Evolutionary conservation across 2,113 vertebrate genomes (phyloP), one percentile per base, ranked within the genome.

Genomic region (Halichoerus grypus): DNA sequence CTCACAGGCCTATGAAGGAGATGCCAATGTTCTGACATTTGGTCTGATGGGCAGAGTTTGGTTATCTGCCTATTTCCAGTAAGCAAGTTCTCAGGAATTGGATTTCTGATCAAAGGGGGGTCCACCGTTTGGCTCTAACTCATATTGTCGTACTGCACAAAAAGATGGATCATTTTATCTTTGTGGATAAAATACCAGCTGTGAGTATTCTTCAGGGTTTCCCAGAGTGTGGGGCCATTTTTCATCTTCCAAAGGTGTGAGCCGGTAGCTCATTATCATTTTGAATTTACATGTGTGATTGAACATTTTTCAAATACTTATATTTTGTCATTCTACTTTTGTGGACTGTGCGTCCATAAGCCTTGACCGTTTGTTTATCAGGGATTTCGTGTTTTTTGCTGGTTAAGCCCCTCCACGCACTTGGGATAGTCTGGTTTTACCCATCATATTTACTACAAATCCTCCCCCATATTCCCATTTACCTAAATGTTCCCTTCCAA

Each of bases 101-200:
- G 76, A 61, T 85, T 71, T 89, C 76, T 87, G n/a, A 67, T 83
- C 36, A 55, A 49, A 87, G 61, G 26, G 19, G 19, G 59, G 55
- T 36, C 63, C 6, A 18, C 10, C 86, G 81, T 93, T 46, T 82
- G 39, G 42, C 33, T n/a, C 71, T n/a, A 51, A 77, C 28, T 92
- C 13, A 12, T 22, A 36, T 0, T 31, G 15, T 57, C 31, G 28
- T 5, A n/a, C 7, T 36, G 24, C 74, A 80, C 1, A 42, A 59
- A 76, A 82, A 89, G 65, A 83, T 28, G 55, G 69, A 74, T 79
- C 36, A 18, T 83, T 79, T 55, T 57, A 39, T 88, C 72, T 97
- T 24, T 61, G 36, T 46, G 36, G 36, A 36, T 36, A 36, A 36
- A 36, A 86, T 4, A 31, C 36, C 33, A 86, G 94, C 51, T 93